phyloP scores from a whole-genome alignment of 2,797 vertebrate species.

The Benthosema pterotum region DNA sequence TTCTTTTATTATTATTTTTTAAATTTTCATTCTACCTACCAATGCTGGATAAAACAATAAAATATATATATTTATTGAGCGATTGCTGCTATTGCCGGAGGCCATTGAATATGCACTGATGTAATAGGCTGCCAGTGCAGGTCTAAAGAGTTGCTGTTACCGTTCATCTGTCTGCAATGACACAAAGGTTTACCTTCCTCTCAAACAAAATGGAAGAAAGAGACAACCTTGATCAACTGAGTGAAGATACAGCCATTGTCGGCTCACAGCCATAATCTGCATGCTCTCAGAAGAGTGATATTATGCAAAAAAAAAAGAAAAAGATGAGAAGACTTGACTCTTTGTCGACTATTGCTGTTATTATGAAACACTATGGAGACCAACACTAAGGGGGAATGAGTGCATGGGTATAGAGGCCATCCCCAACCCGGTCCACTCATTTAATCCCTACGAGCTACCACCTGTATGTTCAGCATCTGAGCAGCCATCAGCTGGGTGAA shows the following conservation, averaged over 20 bases:
- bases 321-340: too few relatives aligned
- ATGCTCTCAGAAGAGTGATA: not conserved
- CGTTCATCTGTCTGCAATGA: conserved; percentile 33
- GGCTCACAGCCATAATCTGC: too few relatives aligned
- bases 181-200: conserved; percentile 57
- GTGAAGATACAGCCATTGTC: not conserved
- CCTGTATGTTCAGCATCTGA: too few relatives aligned
- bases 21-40: conserved; percentile 62
- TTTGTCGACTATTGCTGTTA: too few relatives aligned
- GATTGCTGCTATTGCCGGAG: conserved; percentile 51
- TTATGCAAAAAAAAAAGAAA: too few relatives aligned
- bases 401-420: too few relatives aligned
- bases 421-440: too few relatives aligned
- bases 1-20: conserved; percentile 57
- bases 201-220: conserved; percentile 33
- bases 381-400: too few relatives aligned
- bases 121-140: conserved; percentile 37
- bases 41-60: conserved; percentile 51
- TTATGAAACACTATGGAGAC: too few relatives aligned
- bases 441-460: too few relatives aligned
- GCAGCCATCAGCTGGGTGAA: too few relatives aligned
- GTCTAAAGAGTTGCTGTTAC: conserved; percentile 34
- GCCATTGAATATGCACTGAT: conserved; percentile 57
- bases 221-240: conserved; percentile 17
- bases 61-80: conserved; percentile 57